phyloP scores from a whole-genome alignment of 2,888 invertebrate species.

The Cheilosia urbana region DNA sequence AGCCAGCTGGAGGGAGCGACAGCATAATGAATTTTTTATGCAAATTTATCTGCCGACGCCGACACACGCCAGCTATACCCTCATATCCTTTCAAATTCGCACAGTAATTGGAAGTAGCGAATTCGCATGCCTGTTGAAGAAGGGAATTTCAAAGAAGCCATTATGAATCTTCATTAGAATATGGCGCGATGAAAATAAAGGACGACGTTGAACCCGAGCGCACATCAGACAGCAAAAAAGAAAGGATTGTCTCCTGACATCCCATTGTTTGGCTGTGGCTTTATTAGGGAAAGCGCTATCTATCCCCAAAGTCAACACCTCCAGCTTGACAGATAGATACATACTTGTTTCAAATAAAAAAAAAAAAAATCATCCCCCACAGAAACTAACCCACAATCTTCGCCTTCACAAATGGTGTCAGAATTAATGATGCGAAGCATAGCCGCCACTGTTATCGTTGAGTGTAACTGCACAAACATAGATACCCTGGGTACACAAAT shows the following conservation, averaged over 20 bases:
- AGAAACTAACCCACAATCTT: neutral
- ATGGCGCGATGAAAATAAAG: slow-evolving; percentile 8
- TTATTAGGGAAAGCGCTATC: slow-evolving; percentile 44
- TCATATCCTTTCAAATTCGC: slow-evolving; percentile 44
- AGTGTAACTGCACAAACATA: neutral
- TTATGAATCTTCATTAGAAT: slow-evolving; percentile 61
- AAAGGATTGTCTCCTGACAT: slow-evolving; percentile 68
- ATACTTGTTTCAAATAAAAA: neutral
- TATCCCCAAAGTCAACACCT: slow-evolving; percentile 22
- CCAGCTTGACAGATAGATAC: slow-evolving; percentile 1
- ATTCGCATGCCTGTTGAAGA: slow-evolving; percentile 11
- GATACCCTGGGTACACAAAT: slow-evolving; percentile 33
- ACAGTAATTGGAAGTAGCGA: slow-evolving; percentile 51
- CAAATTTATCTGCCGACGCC: slow-evolving; percentile 35
- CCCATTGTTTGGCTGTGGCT: slow-evolving; percentile 52
- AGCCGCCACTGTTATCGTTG: slow-evolving; percentile 18
- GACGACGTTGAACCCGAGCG: slow-evolving; percentile 46
- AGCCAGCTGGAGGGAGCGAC: slow-evolving; percentile 17
- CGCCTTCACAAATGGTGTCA: slow-evolving; percentile 57
- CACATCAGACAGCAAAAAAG: neutral
- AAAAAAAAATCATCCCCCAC: neutral
- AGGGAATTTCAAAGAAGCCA: slow-evolving; percentile 34
- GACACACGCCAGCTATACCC: slow-evolving; percentile 9
- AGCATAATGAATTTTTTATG: slow-evolving; percentile 67
- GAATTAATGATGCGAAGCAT: slow-evolving; percentile 68